Evolutionary conservation across 2,797 vertebrate species (phyloP), one percentile per base, ranked within the genome.

Genomic region (Sebastes reedi): DNA sequence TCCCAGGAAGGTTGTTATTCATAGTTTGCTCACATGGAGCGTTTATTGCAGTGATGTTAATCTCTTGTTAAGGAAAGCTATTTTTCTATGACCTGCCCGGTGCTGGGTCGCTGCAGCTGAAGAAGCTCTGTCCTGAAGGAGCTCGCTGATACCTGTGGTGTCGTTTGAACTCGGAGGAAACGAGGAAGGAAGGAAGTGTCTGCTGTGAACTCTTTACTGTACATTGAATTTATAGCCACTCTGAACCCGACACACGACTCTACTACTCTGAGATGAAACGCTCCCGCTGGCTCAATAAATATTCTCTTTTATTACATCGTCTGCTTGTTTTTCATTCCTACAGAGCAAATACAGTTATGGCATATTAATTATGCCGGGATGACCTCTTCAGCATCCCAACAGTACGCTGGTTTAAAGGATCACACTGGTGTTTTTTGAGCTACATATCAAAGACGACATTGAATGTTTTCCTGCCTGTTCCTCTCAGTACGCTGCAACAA

Each of bases 231-330:
- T 65, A 81, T 74, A 62, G 74, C 65, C 42, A 67, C 72, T 78
- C 62, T 83, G 70, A 64, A 84, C 16, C 56, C 16, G 69, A 67
- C 73, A 67, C 36, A 39, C 36, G 36, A 39, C 36, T 39, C 36
- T 39, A 39, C 69, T 79, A 85, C 83, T 67, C 77, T 75, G 72
- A 88, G 69, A 75, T 77, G 69, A 27, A 80, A 67, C 65, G 10
- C 22, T 79, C 74, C 64, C 46, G 59, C 52, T 74, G 72, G 65
- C 67, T 79, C 46, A 91, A 91, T 90, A 91, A 91, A 94, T 29
- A n/a, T 30, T 13, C 65, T 55, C 20, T 67, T 79, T 78, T 62
- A 70, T 60, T 20, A 18, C 9, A 68, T 18, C 46, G 34, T 34
- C 36, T 64, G 52, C 9, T 34, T n/a, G 5, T 72, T 67, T 72